phyloP scores from a whole-genome alignment of 2,888 invertebrate species.

The Clistopyga incitator region DNA sequence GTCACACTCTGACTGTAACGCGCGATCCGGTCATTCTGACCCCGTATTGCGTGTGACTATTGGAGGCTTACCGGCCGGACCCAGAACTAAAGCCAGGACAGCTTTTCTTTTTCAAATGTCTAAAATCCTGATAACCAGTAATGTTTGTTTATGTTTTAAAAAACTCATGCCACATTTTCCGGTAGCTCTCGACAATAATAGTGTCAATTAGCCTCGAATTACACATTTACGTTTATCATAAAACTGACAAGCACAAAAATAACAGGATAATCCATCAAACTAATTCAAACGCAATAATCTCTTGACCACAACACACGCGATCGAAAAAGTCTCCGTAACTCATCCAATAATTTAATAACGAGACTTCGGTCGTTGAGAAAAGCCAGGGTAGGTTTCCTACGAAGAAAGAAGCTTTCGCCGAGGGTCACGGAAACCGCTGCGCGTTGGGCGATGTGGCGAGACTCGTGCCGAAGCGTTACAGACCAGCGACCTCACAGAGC shows the following conservation, averaged over 20 bases:
- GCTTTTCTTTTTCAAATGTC: too few species aligned
- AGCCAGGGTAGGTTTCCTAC: not conserved
- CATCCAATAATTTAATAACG: conserved; percentile 13
- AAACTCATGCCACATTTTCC: not conserved
- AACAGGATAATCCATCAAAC: not conserved
- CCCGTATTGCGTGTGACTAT: too few species aligned
- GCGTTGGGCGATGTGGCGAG: not conserved
- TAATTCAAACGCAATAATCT: conserved; percentile 5
- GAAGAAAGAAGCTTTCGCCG: not conserved
- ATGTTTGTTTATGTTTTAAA: not conserved
- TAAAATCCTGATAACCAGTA: too few species aligned
- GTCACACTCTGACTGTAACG: too few species aligned
- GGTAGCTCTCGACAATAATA: not conserved
- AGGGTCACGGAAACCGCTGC: not conserved
- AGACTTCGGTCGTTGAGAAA: conserved; percentile 1
- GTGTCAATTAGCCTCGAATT: not conserved
- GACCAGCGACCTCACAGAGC: not conserved
- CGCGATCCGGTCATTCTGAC: too few species aligned
- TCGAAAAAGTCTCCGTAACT: not conserved
- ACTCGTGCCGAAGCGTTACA: conserved; percentile 10
- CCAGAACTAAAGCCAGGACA: not conserved
- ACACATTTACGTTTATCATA: not conserved
- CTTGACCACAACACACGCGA: conserved; percentile 2
- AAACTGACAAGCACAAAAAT: not conserved
- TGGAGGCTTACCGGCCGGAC: too few species aligned